Base-by-base conservation (phyloP, 1,140 invertebrate species). In the Solenopsis invicta region DNA sequence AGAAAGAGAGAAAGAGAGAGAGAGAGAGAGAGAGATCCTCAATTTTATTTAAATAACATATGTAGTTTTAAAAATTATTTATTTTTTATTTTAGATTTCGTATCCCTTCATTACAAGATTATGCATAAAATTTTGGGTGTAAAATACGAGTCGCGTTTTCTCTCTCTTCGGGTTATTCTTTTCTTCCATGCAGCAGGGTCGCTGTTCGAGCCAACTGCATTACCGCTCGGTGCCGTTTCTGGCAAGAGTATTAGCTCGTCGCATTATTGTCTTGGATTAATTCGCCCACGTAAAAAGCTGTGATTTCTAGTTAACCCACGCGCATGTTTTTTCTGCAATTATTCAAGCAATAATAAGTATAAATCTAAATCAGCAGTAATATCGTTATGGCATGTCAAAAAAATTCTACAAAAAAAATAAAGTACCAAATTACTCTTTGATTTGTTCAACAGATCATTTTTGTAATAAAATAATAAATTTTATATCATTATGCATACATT, bases 181-280 rank as follows among this genome's bases (percentile, higher is more conserved):
- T 50, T 50, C 24, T 50, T 78, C 12, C 6, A 3, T 8, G 3
- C 18, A 8, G 18, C 1, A n/a, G 16, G 18, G 1, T 61, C 45
- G 61, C 52, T 34, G 56, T 24, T 77, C 37, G 56, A 77, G 37
- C 37, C 37, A 45, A 45, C 56, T 77, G 41, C 62, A 78, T 78
- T 48, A 66, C n/a, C n/a, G 3, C 59, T 62, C 16, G 74, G 21
- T 16, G 21, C 10, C 45, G 61, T 41, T 48, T 66, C 76, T 50
- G 75, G 59, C 76, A 66, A 76, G 37, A 18, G 76, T 48, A 78
- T 78, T 78, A 78, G 61, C 41, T 66, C 12, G 18, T 78, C 62
- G 61, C 24, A 37, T 78, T 78, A 78, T 78, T 66, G 59, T 66
- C 76, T 61, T 50, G 61, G 45, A 66, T 78, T 78, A 78, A 78